Evolutionary conservation across 1,140 invertebrate species (phyloP).

Genomic region (Dysdera silvatica): DNA sequence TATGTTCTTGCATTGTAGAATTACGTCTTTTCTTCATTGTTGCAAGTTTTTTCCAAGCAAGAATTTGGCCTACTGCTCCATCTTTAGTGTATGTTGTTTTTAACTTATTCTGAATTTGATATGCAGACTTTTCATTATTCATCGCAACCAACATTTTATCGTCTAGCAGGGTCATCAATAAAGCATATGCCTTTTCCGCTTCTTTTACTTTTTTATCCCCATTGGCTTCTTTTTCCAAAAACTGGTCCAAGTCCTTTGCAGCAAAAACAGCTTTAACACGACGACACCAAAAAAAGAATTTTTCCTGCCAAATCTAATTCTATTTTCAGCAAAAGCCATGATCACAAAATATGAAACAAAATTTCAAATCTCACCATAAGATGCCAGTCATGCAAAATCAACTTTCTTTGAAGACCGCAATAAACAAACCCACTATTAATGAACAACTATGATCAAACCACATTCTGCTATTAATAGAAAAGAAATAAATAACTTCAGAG

Average conservation of each 20-base stretch:
- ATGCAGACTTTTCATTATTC: neutral
- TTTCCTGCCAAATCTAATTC: neutral
- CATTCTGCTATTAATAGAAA: too few species aligned
- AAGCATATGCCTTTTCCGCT: neutral
- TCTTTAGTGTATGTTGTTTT: neutral
- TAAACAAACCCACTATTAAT: too few species aligned
- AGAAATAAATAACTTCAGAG: too few species aligned
- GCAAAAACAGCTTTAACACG: neutral
- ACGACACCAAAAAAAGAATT: neutral
- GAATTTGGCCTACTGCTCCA: neutral
- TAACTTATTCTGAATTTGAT: neutral
- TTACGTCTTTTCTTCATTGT: neutral
- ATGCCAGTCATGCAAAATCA: too few species aligned
- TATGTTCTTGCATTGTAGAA: neutral
- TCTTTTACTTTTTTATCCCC: neutral
- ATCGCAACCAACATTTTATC: neutral
- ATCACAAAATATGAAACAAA: too few species aligned
- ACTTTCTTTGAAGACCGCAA: too few species aligned
- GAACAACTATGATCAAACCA: too few species aligned
- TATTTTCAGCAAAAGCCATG: too few species aligned
- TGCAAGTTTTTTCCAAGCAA: neutral
- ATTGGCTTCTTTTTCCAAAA: neutral
- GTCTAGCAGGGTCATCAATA: neutral
- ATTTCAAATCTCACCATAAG: too few species aligned
- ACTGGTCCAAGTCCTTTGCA: neutral